These are phyloP conservation scores for Miltochrista miniata DNA, from an alignment of 2,888 invertebrate species.

Conservation along the genomic window DNA sequence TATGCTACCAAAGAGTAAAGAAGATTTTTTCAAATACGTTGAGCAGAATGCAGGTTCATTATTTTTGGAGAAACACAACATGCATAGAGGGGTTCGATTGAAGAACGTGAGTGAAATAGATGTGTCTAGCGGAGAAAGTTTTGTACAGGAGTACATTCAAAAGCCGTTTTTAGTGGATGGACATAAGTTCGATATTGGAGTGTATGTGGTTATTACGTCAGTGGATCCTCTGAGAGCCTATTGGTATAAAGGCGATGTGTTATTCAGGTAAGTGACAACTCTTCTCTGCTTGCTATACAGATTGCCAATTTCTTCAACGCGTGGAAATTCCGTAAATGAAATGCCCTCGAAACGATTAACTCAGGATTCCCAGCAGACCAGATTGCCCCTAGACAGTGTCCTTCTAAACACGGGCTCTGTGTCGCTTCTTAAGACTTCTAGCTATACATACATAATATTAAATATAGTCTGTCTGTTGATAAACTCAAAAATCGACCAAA, in stretches of 20 bases:
- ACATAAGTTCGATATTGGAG: constrained; percentile 98
- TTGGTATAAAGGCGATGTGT: constrained; percentile 93
- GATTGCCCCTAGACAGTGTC: no score
- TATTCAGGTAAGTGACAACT: constrained; percentile 89
- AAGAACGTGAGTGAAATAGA: constrained; percentile 88
- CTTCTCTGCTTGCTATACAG: neutral
- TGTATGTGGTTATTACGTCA: constrained; percentile 96
- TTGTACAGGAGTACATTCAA: constrained; percentile 95
- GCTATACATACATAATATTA: no score
- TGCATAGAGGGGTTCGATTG: constrained; percentile 94
- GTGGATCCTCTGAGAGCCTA: constrained; percentile 95
- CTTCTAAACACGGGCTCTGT: no score
- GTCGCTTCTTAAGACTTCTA: no score
- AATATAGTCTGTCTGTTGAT: no score
- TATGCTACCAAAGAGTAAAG: constrained; percentile 90
- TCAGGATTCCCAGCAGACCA: no score
- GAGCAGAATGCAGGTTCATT: constrained; percentile 85
- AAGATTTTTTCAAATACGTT: constrained; percentile 87
- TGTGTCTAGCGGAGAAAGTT: constrained; percentile 87
- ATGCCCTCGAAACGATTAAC: no score
- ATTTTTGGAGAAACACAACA: constrained; percentile 96
- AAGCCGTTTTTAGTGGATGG: constrained; percentile 96
- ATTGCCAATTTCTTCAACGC: no score
- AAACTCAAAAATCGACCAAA: no score
- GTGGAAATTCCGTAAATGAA: no score